phyloP scores from a whole-genome alignment of 23 tunicate genomes.

The Styela clava region DNA sequence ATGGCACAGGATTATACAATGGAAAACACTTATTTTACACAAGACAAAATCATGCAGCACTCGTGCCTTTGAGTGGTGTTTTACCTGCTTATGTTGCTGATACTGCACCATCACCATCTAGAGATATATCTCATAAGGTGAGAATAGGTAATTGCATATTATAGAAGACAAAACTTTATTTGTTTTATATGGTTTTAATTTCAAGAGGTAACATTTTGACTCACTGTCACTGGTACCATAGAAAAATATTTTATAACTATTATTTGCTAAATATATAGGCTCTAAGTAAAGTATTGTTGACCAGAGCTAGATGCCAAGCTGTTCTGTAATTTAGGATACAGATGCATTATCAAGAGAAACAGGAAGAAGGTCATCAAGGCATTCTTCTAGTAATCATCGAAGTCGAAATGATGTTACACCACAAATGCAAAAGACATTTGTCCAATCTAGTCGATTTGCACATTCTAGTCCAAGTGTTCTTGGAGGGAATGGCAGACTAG shows the following conservation, averaged over 20 bases:
- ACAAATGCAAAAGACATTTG: background rate
- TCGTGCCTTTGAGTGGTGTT: conserved; percentile 65
- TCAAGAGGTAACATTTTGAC: too few species aligned
- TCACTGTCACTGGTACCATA: too few species aligned
- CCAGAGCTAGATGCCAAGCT: too few species aligned
- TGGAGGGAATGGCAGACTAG: background rate
- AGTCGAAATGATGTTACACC: background rate
- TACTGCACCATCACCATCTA: background rate
- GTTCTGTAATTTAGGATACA: background rate
- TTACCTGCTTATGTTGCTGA: conserved; percentile 4
- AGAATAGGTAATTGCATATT: too few species aligned
- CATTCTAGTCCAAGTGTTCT: conserved; percentile 23
- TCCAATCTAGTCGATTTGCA: background rate
- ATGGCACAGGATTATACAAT: conserved; percentile 80
- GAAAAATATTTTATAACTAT: too few species aligned
- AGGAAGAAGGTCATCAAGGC: background rate
- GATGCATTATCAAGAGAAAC: background rate
- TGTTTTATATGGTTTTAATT: too few species aligned
- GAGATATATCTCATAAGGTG: too few species aligned
- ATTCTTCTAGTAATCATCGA: background rate
- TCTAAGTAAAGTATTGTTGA: too few species aligned
- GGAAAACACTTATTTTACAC: conserved; percentile 75
- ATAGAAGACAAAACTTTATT: too few species aligned
- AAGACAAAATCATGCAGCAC: conserved; percentile 78
- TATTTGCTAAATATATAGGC: too few species aligned